Percentiles rank a stretch among this genome's conserved stretches.
Conservation (phyloP, 35 echinoderm and acorn worm genomes). For the Nesometra sesokonis region DNA sequence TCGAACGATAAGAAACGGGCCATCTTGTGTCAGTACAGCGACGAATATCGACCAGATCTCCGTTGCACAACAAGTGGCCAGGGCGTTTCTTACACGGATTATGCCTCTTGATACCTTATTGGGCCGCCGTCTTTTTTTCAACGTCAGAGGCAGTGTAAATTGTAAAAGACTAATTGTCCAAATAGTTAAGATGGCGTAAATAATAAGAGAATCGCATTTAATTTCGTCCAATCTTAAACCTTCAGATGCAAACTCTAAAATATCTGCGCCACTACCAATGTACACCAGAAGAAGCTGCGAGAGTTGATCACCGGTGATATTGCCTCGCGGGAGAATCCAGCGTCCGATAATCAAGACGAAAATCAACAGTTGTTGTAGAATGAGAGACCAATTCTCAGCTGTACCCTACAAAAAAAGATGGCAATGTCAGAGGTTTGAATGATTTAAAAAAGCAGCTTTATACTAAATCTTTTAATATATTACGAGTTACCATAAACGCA, state of each 20-base stretch:
- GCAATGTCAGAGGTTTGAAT: no score
- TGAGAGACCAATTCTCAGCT: not conserved
- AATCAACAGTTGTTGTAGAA: not conserved
- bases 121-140: not conserved
- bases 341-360: slow-evolving; percentile 4
- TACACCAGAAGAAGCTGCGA: slow-evolving; percentile 9
- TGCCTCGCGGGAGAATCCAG: slow-evolving; percentile 1
- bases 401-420: not conserved
- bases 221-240: not conserved
- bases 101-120: not conserved
- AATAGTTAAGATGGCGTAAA: not conserved
- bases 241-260: slow-evolving; percentile 1
- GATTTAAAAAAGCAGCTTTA: no score
- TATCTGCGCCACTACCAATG: not conserved
- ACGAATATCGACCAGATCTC: not conserved
- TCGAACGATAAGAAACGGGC: not conserved
- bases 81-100: not conserved
- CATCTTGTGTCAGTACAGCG: not conserved
- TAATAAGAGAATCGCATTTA: not conserved
- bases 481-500: no score
- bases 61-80: not conserved
- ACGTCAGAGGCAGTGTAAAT: not conserved
- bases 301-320: slow-evolving; percentile 12
- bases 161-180: slow-evolving; percentile 3
- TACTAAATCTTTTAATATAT: no score